Conservation (phyloP, 1,140 invertebrate genomes). For the Schlechtendalia chinensis region DNA sequence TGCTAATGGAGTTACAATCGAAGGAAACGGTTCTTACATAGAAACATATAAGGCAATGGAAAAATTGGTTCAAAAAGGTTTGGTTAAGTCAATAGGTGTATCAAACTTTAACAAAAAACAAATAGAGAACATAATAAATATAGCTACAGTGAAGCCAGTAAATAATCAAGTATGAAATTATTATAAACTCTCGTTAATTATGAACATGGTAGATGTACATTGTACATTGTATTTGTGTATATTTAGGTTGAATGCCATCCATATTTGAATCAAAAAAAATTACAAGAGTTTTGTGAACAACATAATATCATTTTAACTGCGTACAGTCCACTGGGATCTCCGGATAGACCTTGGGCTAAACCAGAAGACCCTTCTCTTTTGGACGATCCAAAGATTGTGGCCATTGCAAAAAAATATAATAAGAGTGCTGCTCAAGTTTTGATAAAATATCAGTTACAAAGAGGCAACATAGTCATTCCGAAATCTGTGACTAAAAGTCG, state of each 20-base stretch:
- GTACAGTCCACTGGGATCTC: conserved; percentile 77
- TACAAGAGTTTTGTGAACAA: conserved; percentile 70
- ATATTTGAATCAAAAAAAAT: conserved; percentile 75
- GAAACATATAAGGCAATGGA: conserved; percentile 78
- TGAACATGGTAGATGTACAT: not conserved
- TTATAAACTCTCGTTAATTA: not conserved
- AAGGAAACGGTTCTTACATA: conserved; percentile 31
- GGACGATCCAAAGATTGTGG: conserved; percentile 65
- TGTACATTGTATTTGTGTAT: not conserved
- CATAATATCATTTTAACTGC: conserved; percentile 71
- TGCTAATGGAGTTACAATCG: not conserved
- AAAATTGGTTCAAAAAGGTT: conserved; percentile 65
- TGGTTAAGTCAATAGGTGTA: conserved; percentile 76
- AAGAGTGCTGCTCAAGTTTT: conserved; percentile 72
- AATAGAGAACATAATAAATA: conserved; percentile 66
- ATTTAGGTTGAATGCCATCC: conserved; percentile 79
- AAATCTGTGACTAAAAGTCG: conserved; percentile 69
- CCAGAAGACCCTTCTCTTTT: conserved; percentile 64
- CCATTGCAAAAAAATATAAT: conserved; percentile 67
- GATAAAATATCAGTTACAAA: conserved; percentile 64
- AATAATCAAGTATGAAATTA: conserved; percentile 67
- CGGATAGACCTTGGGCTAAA: conserved; percentile 61
- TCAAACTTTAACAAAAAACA: conserved; percentile 87
- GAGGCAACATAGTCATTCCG: conserved; percentile 62
- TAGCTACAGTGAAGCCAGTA: conserved; percentile 69